Base-by-base conservation (phyloP, 30 jellyfish, hydroid and myxozoan genomes). In the Catostylus mosaicus region DNA sequence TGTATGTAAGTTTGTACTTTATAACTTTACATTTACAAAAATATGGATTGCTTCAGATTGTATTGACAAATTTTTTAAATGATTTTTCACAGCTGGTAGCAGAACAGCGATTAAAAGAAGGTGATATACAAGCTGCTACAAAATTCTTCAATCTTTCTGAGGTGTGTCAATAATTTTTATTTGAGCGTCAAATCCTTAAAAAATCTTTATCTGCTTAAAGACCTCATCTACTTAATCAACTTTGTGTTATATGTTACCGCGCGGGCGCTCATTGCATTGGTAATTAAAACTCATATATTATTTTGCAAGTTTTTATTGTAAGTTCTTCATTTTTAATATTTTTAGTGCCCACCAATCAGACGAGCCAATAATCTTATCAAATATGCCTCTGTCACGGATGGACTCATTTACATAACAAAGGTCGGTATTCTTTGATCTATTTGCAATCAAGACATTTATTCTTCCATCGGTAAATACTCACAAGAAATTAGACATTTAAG, bases 341-440 rank as follows among this genome's bases (percentile, higher is more conserved):
- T 57, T 37, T 73, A 93, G 98, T 87, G 97, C 45, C 73, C 96
- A 14, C 94, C 97, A 22, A 67, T 87, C 59, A 82, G 65, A 75
- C 57, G 98, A 67, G 93, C 97, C 19, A 37, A 83, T 29, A 92
- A 83, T 8, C 61, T 93, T 27, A 71, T 93, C 3, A 36, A 67
- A 35, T 82, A 35, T 68, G 86, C 94, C 1, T 80, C 96, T 1
- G 93, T 88, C 45, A 88, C 97, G 26, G 98, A 88, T 68, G 96
- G 94, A 19, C 74, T 93, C 29, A 82, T 93, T 32, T 87, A 14
- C 88, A 84, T 93, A 35, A 64, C 89, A 64, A 97, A 93, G 98
- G 98, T 93, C 47, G 27, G 81, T 40, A 27, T 7, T 29, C 51
- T 22, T 3, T 34, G 30, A 52, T n/a, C n/a, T n/a, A n/a, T n/a